phyloP scores from a whole-genome alignment of 2,888 invertebrate genomes.

The Troides oblongomaculatus region DNA sequence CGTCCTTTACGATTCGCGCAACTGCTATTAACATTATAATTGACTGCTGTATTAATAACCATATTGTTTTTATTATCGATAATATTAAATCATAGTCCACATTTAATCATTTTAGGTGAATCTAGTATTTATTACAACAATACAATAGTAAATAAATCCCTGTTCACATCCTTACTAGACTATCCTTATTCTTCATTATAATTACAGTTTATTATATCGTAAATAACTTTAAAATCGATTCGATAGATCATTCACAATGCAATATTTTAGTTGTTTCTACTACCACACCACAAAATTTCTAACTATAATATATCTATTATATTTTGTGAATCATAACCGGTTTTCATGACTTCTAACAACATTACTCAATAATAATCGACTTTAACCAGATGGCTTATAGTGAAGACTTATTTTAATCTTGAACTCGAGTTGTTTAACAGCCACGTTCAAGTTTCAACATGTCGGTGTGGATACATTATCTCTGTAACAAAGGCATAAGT shows the following conservation, averaged over 20 bases:
- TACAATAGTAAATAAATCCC: neutral
- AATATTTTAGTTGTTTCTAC: too few species aligned
- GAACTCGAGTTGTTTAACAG: conserved; percentile 12
- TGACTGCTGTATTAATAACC: conserved; percentile 7
- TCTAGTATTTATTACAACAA: neutral
- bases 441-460: conserved; percentile 27
- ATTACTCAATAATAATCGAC: too few species aligned
- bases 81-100: conserved; percentile 5
- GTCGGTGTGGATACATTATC: conserved; percentile 28
- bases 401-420: conserved; percentile 18
- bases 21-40: conserved; percentile 19
- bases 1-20: conserved; percentile 13
- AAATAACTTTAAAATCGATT: neutral
- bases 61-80: conserved; percentile 5
- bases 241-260: too few species aligned
- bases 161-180: neutral
- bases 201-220: neutral
- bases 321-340: too few species aligned
- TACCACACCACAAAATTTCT: too few species aligned
- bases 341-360: too few species aligned
- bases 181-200: neutral
- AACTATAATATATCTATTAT: too few species aligned
- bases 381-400: neutral
- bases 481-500: conserved; percentile 26
- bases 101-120: neutral